Evolutionary conservation across 2,797 vertebrate genomes (phyloP).

Genomic region (Sebastes melanostomus): DNA sequence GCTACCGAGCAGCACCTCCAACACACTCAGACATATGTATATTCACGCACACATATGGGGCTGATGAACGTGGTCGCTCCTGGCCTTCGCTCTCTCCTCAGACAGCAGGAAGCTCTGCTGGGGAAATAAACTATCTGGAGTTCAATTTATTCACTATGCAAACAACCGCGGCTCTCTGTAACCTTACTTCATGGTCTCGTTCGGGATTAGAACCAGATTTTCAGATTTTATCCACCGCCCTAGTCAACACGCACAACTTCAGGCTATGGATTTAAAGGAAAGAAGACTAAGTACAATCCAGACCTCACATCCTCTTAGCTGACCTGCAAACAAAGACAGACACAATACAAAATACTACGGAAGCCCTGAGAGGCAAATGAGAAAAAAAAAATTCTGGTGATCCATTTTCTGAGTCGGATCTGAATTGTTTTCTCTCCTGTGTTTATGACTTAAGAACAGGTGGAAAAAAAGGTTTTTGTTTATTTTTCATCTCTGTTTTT

Average conservation of each 20-base stretch:
- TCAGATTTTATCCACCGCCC: not conserved
- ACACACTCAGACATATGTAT: conserved; percentile 10
- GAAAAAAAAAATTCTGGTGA: too few species aligned
- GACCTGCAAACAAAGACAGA: not conserved
- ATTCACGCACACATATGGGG: not conserved
- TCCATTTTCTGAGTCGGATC: too few species aligned
- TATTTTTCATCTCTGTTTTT: too few species aligned
- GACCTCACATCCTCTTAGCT: not conserved
- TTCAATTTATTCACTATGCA: conserved; percentile 49
- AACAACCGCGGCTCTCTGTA: conserved; percentile 40
- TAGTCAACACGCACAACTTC: not conserved
- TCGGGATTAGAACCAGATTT: conserved; percentile 42
- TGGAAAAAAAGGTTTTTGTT: too few species aligned
- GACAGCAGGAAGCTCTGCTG: conserved; percentile 55
- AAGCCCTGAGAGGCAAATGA: not conserved
- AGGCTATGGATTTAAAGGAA: not conserved
- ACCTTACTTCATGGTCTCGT: conserved; percentile 32
- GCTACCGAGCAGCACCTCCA: conserved; percentile 63
- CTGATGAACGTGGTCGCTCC: conserved; percentile 29
- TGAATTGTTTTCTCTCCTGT: too few species aligned
- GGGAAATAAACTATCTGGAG: conserved; percentile 63
- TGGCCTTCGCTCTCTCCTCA: conserved; percentile 39
- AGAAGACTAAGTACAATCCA: not conserved
- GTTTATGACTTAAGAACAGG: too few species aligned
- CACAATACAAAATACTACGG: not conserved